Percentiles rank a stretch among this genome's conserved stretches.
Conservation (phyloP, 2,113 vertebrate genomes). For the Odontesthes bonariensis region DNA sequence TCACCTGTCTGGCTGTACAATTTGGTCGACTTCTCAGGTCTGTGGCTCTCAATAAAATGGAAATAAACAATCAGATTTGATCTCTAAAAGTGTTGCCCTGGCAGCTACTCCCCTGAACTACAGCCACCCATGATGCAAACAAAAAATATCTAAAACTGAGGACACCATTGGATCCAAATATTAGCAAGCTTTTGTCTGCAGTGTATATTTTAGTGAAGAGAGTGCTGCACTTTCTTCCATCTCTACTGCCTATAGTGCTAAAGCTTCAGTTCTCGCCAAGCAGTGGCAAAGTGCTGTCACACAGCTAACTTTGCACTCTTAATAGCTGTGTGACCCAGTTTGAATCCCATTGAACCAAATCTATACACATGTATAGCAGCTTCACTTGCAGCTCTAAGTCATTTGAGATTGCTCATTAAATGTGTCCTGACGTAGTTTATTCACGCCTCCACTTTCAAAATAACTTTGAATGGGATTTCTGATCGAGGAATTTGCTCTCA, state of each 20-base stretch:
- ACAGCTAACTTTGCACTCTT: constrained; percentile 66
- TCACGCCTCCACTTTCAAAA: constrained; percentile 47
- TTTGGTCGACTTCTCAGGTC: not conserved
- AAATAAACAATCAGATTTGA: not conserved
- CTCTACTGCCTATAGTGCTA: constrained; percentile 35
- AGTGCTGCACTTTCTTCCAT: constrained; percentile 12
- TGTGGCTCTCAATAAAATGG: not conserved
- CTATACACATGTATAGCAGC: constrained; percentile 62
- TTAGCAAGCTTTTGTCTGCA: constrained; percentile 35
- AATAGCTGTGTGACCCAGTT: constrained; percentile 77
- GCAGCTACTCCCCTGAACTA: not conserved
- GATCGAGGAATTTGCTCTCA: constrained; percentile 39
- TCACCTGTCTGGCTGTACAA: not conserved
- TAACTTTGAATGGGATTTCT: constrained; percentile 34
- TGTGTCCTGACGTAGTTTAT: constrained; percentile 45
- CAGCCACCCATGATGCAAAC: not conserved
- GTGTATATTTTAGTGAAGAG: constrained; percentile 54
- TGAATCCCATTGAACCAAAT: constrained; percentile 72
- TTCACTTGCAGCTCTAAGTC: constrained; percentile 67
- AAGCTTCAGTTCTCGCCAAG: constrained; percentile 27
- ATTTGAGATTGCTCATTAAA: constrained; percentile 63
- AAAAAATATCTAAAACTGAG: constrained; percentile 27
- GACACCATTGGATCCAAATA: constrained; percentile 21
- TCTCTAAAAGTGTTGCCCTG: not conserved
- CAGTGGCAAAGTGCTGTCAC: constrained; percentile 49